phyloP scores from a whole-genome alignment of 64 coral and sea anemone species.

The Dendronephthya gigantea region DNA sequence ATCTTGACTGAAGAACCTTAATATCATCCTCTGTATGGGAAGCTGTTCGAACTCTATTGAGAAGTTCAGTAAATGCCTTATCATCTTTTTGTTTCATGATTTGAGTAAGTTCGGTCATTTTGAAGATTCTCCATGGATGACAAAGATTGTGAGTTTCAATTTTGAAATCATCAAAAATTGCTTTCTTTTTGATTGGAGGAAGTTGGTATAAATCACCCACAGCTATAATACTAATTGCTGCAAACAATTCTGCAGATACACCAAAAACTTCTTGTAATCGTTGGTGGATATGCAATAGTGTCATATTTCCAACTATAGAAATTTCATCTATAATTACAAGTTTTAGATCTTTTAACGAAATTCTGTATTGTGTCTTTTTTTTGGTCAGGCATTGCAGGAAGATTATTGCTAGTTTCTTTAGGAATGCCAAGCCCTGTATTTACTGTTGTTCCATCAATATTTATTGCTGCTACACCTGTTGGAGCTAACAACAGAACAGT shows the following conservation, averaged over 20 bases:
- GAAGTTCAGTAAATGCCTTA: constrained; percentile 22
- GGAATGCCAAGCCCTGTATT: constrained; percentile 48
- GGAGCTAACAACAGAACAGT: constrained; percentile 45
- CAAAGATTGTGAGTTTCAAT: constrained; percentile 28
- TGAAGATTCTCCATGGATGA: constrained; percentile 34
- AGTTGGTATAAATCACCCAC: neutral
- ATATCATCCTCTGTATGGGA: too few species aligned
- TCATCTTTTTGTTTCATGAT: constrained; percentile 43
- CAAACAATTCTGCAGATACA: too few species aligned
- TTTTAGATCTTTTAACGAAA: neutral
- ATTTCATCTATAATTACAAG: too few species aligned
- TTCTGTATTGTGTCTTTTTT: neutral
- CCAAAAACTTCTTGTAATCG: too few species aligned
- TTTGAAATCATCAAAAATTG: constrained; percentile 29
- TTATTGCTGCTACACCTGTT: constrained; percentile 40
- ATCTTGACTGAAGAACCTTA: constrained; percentile 17
- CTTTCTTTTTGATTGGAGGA: constrained; percentile 28
- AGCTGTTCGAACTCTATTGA: constrained; percentile 30
- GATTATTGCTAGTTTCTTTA: too few species aligned
- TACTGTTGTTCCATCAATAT: constrained; percentile 33
- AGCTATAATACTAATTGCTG: too few species aligned
- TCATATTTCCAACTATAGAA: too few species aligned
- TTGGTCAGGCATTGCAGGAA: too few species aligned
- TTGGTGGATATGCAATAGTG: too few species aligned
- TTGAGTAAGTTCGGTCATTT: constrained; percentile 37